These are phyloP conservation scores for Echinometra lucunter DNA, from an alignment of 53 echinoderm and acorn worm species.

Conservation along the genomic window DNA sequence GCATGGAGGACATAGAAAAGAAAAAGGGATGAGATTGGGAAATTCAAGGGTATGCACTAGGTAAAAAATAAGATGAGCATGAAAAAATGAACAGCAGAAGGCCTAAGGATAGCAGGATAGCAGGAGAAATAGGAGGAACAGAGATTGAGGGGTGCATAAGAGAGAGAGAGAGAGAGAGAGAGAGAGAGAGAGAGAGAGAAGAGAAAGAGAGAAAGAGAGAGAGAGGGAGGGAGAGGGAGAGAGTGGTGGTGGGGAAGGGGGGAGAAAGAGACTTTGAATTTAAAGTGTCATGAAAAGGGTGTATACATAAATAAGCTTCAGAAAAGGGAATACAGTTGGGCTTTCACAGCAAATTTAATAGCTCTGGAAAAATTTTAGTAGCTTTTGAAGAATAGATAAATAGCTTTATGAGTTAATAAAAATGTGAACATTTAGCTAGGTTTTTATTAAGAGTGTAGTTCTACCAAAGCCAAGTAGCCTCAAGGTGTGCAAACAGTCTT, in stretches of 20 bases:
- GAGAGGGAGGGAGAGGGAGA: not conserved
- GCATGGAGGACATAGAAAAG: not conserved
- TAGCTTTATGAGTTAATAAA: no score
- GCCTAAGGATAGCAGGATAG: not conserved
- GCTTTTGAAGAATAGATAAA: no score
- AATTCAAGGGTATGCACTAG: not conserved
- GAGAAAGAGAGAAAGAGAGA: not conserved
- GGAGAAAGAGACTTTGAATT: no score
- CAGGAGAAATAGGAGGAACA: not conserved
- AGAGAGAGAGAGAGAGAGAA: slow-evolving; percentile 1
- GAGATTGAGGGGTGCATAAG: not conserved
- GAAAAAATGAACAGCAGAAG: not conserved
- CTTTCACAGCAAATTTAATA: no score
- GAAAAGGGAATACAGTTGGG: no score
- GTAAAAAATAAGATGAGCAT: not conserved
- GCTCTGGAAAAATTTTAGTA: no score
- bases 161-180: not conserved
- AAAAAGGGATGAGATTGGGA: not conserved
- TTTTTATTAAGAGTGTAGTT: no score
- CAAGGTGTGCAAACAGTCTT: no score
- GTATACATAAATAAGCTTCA: no score
- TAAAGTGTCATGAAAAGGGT: no score
- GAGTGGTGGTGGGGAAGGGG: not conserved
- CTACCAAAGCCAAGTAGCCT: no score
- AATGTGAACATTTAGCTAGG: no score